phyloP scores from a whole-genome alignment of 2,888 invertebrate species.

The Galerucella nymphaeae region DNA sequence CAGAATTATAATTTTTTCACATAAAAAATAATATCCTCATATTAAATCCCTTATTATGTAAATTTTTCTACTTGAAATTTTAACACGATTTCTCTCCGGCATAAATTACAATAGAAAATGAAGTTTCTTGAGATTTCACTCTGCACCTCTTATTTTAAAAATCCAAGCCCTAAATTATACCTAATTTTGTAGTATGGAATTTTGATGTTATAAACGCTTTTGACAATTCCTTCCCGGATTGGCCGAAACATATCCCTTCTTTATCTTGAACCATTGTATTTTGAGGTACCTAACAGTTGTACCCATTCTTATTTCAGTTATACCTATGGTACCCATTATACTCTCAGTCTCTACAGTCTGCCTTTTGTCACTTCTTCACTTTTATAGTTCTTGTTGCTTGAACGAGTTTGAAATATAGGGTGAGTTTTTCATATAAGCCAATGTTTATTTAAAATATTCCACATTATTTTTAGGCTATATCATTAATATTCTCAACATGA shows the following conservation, averaged over 20 bases:
- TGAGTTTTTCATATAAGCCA: too few species aligned
- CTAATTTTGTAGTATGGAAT: neutral
- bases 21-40: neutral
- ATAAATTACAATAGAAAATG: slow-evolving; percentile 1
- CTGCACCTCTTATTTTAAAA: neutral
- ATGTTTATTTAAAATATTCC: too few species aligned
- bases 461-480: too few species aligned
- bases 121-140: neutral
- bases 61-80: neutral
- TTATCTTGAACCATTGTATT: neutral
- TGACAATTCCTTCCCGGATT: neutral
- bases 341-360: too few species aligned
- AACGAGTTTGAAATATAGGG: too few species aligned
- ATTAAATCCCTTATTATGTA: neutral
- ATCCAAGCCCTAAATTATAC: neutral
- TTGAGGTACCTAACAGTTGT: slow-evolving; percentile 3
- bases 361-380: too few species aligned
- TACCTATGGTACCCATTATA: neutral
- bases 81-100: neutral
- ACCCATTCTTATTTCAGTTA: neutral
- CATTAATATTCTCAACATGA: too few species aligned
- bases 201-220: neutral
- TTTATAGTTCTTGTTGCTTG: too few species aligned
- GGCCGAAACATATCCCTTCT: neutral
- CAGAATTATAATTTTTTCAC: neutral